Evolutionary conservation across 2,113 vertebrate genomes (phyloP).

Genomic region (Varanus salvator): DNA sequence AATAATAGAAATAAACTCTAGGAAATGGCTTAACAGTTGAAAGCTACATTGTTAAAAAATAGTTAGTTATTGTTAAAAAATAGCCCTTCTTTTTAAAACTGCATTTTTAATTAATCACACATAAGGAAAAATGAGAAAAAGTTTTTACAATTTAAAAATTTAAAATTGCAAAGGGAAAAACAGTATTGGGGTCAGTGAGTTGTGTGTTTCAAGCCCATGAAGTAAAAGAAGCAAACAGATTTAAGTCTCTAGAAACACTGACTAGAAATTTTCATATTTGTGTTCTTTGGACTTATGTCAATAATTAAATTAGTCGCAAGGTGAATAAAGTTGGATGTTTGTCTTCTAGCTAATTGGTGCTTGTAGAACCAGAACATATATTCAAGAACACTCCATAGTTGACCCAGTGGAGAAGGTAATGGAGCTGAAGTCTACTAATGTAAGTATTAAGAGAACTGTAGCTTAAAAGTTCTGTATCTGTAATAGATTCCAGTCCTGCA

Average conservation of each 20-base stretch:
- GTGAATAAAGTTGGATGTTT: conserved; percentile 36
- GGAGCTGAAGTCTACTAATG: conserved; percentile 93
- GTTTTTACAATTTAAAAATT: neutral
- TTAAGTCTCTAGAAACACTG: neutral
- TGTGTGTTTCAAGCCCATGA: neutral
- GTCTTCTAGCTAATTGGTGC: conserved; percentile 88
- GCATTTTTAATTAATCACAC: neutral
- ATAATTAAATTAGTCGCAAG: neutral
- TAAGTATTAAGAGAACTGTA: conserved; percentile 75
- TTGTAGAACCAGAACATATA: conserved; percentile 87
- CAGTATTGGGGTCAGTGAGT: neutral
- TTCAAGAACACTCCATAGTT: conserved; percentile 94
- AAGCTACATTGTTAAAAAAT: neutral
- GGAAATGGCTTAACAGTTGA: neutral
- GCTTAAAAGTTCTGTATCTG: neutral
- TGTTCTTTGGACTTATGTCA: neutral
- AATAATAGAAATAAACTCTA: neutral
- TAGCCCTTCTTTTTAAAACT: neutral
- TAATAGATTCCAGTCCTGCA: neutral
- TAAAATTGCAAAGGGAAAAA: neutral
- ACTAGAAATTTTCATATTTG: neutral
- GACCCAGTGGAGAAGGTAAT: conserved; percentile 88
- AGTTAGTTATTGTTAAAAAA: neutral
- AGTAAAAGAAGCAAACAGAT: neutral
- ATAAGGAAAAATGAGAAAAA: neutral